A percentile compares a stretch with the other conserved stretches of the same genome.
Evolutionary conservation across 2,888 invertebrate genomes (phyloP).

Genomic region (Odontomyia ornata): DNA sequence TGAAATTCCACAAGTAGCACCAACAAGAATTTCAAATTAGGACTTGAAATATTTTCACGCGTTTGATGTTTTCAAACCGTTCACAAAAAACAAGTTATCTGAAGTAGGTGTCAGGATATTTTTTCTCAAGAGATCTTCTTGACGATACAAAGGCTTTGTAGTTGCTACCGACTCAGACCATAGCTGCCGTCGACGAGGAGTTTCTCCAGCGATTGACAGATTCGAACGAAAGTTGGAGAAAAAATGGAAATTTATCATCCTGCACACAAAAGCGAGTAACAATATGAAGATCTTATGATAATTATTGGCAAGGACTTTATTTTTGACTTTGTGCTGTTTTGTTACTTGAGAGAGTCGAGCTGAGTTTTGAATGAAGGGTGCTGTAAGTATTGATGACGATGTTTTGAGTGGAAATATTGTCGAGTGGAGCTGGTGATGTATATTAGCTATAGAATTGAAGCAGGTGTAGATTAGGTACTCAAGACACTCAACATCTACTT

Average conservation of each 20-base stretch:
- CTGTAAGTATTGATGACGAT: too few species aligned
- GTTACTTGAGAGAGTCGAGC: background rate
- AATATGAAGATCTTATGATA: slow-evolving; percentile 25
- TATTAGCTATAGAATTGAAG: too few species aligned
- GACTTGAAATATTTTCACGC: slow-evolving; percentile 40
- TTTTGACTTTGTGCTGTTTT: slow-evolving; percentile 12
- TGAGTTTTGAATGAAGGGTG: too few species aligned
- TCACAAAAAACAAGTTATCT: slow-evolving; percentile 41
- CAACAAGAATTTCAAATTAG: slow-evolving; percentile 49
- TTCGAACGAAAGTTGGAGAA: background rate
- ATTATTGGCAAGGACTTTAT: slow-evolving; percentile 1
- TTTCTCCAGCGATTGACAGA: slow-evolving; percentile 6
- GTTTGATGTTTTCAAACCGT: slow-evolving; percentile 47
- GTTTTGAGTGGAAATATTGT: too few species aligned
- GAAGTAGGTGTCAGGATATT: slow-evolving; percentile 41
- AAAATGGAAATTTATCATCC: slow-evolving; percentile 11
- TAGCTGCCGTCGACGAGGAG: too few species aligned
- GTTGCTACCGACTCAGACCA: background rate
- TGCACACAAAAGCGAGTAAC: background rate
- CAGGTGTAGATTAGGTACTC: too few species aligned
- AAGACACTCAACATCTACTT: too few species aligned
- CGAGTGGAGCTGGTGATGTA: too few species aligned
- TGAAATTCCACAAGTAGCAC: slow-evolving; percentile 21
- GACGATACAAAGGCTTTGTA: slow-evolving; percentile 8
- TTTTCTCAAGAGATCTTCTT: slow-evolving; percentile 30